These are phyloP conservation scores for Trinorchestia longiramus DNA, from an alignment of 1,140 invertebrate species.

Conservation along the genomic window DNA sequence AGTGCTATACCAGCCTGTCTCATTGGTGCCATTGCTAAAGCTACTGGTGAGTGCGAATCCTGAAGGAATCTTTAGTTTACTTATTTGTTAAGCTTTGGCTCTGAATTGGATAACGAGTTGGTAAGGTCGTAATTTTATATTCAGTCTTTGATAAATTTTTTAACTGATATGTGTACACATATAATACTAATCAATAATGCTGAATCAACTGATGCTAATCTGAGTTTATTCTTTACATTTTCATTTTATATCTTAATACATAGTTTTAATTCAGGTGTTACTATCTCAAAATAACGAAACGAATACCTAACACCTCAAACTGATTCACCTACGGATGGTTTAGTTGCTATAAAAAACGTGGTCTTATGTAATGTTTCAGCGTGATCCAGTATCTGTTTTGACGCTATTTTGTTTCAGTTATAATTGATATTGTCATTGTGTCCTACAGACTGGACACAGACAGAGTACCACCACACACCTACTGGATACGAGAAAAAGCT, in stretches of 20 bases:
- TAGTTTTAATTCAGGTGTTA: background rate
- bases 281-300: background rate
- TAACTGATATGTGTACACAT: background rate
- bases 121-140: background rate
- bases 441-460: slow-evolving; percentile 90
- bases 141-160: background rate
- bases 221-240: background rate
- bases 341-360: background rate
- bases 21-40: slow-evolving; percentile 80
- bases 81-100: background rate
- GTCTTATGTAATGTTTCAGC: background rate
- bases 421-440: slow-evolving; percentile 58
- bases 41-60: slow-evolving; percentile 58
- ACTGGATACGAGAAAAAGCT: slow-evolving; percentile 86
- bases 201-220: background rate
- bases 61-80: background rate
- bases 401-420: background rate
- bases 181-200: background rate
- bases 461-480: slow-evolving; percentile 78
- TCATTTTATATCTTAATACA: background rate
- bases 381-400: background rate
- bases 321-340: background rate
- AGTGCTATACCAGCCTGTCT: slow-evolving; percentile 82
- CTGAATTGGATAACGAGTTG: background rate
- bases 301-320: background rate